Conservation (phyloP, 30 jellyfish, hydroid and myxozoan genomes). For the Aurelia sp. region DNA sequence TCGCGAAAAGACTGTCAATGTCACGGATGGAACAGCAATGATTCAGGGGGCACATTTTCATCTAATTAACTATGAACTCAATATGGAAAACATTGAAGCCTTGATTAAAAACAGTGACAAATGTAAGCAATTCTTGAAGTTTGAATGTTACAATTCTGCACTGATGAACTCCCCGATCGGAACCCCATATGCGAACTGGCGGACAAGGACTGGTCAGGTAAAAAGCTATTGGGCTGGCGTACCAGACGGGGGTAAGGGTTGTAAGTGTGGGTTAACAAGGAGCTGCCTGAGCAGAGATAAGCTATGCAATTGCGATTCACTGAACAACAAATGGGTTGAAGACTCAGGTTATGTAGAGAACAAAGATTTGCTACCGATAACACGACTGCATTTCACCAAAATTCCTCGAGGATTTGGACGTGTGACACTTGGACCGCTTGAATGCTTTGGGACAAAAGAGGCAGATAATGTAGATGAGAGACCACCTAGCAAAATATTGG, state of each 20-base stretch:
- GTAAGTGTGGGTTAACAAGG: conserved; percentile 85
- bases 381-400: conserved; percentile 74
- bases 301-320: conserved; percentile 91
- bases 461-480: conserved; percentile 30
- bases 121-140: conserved; percentile 78
- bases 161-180: conserved; percentile 83
- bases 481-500: conserved; percentile 57
- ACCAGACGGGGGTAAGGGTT: conserved; percentile 80
- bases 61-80: conserved; percentile 63
- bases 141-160: conserved; percentile 81
- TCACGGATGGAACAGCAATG: conserved; percentile 73
- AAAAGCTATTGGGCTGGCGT: conserved; percentile 97
- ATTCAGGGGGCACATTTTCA: conserved; percentile 66
- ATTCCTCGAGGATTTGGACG: conserved; percentile 70
- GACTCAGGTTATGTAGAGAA: conserved; percentile 87
- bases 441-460: conserved; percentile 80
- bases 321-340: conserved; percentile 75
- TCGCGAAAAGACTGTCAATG: conserved; percentile 40
- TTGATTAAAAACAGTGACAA: conserved; percentile 69
- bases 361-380: conserved; percentile 78
- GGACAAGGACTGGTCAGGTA: conserved; percentile 62
- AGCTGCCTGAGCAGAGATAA: conserved; percentile 73
- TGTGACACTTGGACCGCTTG: conserved; percentile 88
- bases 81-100: conserved; percentile 74
- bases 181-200: conserved; percentile 89